A percentile compares a stretch with the other conserved stretches of the same genome.
Evolutionary conservation across 2,888 invertebrate genomes (phyloP).

Genomic region (Spisula solida): DNA sequence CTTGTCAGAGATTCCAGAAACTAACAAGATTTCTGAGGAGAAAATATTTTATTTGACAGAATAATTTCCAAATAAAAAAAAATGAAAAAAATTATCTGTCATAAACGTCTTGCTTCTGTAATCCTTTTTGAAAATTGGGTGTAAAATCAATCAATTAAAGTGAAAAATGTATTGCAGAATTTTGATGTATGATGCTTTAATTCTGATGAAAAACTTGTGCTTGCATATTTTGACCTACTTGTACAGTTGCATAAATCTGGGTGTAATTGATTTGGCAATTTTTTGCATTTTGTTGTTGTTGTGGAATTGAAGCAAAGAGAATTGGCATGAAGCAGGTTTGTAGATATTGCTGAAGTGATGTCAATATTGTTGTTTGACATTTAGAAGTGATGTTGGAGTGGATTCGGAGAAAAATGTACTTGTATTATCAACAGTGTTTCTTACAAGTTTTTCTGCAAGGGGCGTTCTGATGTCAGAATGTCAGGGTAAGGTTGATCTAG

Average conservation of each 20-base stretch:
- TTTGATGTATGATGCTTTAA: constrained; percentile 10
- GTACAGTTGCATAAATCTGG: neutral
- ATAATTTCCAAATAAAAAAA: neutral
- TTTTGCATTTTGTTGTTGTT: neutral
- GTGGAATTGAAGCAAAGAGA: neutral
- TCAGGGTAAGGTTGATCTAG: neutral
- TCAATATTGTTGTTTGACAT: neutral
- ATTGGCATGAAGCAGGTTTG: neutral
- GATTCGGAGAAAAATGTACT: neutral
- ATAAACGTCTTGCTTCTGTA: neutral
- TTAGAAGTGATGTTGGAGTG: neutral
- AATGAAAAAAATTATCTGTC: neutral
- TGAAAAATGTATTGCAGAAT: neutral
- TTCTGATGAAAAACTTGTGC: neutral
- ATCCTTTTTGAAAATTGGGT: neutral
- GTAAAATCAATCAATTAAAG: constrained; percentile 6
- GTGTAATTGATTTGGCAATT: neutral
- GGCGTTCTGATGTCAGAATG: constrained; percentile 3
- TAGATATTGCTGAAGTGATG: neutral
- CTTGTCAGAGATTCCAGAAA: neutral
- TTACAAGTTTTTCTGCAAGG: neutral
- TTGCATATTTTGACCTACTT: neutral
- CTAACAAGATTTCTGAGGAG: neutral
- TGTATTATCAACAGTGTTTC: neutral
- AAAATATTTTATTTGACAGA: neutral